These are phyloP conservation scores for Phrynocephalus forsythii DNA, from an alignment of 2,797 vertebrate species.

Conservation along the genomic window DNA sequence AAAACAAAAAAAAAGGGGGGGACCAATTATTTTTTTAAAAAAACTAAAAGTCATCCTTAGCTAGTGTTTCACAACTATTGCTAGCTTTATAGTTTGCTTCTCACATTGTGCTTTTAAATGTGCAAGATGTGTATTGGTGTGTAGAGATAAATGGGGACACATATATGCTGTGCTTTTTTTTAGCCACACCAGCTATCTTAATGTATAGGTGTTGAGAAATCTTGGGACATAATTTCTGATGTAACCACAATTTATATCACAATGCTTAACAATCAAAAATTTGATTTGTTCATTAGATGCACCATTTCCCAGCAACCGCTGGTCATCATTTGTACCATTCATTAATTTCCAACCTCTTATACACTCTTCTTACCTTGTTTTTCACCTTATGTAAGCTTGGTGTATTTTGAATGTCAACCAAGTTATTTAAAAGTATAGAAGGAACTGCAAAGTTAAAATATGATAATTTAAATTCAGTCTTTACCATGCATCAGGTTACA, in stretches of 20 bases:
- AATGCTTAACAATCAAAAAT: slow-evolving; percentile 40
- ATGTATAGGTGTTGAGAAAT: slow-evolving; percentile 52
- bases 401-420: neutral
- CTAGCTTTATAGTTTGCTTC: slow-evolving; percentile 60
- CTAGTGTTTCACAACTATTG: slow-evolving; percentile 58
- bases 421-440: slow-evolving; percentile 40
- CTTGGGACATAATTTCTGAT: slow-evolving; percentile 57
- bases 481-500: slow-evolving; percentile 54
- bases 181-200: slow-evolving; percentile 51
- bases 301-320: neutral
- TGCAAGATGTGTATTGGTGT: slow-evolving; percentile 36
- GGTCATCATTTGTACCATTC: slow-evolving; percentile 44
- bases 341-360: neutral
- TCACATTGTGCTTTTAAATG: slow-evolving; percentile 56
- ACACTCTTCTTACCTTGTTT: neutral
- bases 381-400: neutral
- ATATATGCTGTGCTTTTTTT: slow-evolving; percentile 50
- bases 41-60: slow-evolving; percentile 31
- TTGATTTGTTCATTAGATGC: slow-evolving; percentile 52
- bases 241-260: slow-evolving; percentile 31
- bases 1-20: slow-evolving; percentile 21
- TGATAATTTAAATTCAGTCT: slow-evolving; percentile 68
- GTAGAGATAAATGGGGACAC: slow-evolving; percentile 46
- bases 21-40: neutral
- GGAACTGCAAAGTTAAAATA: slow-evolving; percentile 56